Percentiles rank a stretch among this genome's conserved stretches.
Conservation (phyloP, 2,888 invertebrate genomes). For the Micropterix aruncella region DNA sequence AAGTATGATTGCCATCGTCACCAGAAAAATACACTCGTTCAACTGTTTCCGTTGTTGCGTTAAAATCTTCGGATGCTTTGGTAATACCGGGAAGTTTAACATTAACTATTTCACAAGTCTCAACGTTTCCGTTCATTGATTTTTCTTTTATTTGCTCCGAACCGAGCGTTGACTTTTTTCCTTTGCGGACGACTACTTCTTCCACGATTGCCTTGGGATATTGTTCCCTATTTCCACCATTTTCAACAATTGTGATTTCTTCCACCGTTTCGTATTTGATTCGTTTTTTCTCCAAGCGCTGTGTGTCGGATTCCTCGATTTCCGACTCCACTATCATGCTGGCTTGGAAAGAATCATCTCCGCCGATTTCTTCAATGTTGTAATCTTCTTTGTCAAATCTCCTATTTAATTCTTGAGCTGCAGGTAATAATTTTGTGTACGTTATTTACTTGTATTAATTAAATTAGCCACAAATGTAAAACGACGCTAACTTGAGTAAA, state of each 20-base stretch:
- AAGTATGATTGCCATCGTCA: constrained; percentile 12
- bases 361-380: background rate
- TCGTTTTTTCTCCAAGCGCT: constrained; percentile 13
- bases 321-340: constrained; percentile 5
- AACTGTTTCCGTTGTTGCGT: background rate
- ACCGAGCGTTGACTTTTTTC: constrained; percentile 12
- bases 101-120: background rate
- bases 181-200: constrained; percentile 17
- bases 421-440: constrained; percentile 3
- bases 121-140: background rate
- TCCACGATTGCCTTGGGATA: constrained; percentile 23
- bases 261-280: constrained; percentile 33
- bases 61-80: background rate
- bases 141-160: constrained; percentile 12
- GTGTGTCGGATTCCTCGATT: background rate
- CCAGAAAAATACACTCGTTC: constrained; percentile 13
- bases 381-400: constrained; percentile 25
- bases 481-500: too few species aligned
- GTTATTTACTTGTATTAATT: background rate
- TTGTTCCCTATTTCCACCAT: constrained; percentile 19
- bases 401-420: constrained; percentile 37
- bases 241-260: constrained; percentile 18
- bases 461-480: background rate
- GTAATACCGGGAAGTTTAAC: background rate
- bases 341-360: background rate